Evolutionary conservation across 2,113 vertebrate genomes (phyloP).

Genomic region (Antechinus stuartii): DNA sequence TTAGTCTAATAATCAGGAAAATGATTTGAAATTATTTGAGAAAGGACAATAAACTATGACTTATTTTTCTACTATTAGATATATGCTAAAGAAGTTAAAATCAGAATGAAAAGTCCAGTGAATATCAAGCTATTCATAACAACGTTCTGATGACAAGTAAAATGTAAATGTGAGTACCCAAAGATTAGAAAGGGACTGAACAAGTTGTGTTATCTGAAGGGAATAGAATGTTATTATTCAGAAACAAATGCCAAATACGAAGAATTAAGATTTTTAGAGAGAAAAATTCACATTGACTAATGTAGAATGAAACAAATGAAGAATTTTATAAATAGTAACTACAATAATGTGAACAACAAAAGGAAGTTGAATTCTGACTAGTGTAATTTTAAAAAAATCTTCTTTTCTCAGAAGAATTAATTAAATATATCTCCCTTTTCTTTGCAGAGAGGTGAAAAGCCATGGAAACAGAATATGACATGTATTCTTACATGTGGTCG

Average conservation of each 20-base stretch:
- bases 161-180: background rate
- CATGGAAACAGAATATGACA: background rate
- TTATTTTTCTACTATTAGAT: background rate
- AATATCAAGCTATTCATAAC: background rate
- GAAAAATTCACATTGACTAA: background rate
- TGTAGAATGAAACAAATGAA: background rate
- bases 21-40: background rate
- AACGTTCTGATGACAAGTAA: background rate
- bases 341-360: background rate
- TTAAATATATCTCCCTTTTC: background rate
- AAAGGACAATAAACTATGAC: background rate
- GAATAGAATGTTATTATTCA: background rate
- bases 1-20: background rate
- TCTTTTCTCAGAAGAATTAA: background rate
- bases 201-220: background rate
- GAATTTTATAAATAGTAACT: background rate
- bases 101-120: background rate
- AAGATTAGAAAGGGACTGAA: background rate
- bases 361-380: background rate
- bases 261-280: background rate
- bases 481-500: background rate
- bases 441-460: background rate
- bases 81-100: background rate
- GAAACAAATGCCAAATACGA: background rate
- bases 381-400: background rate